Percentiles rank a stretch among this genome's conserved stretches.
Evolutionary conservation across 2,113 vertebrate genomes (phyloP).

Genomic region (Plestiodon gilberti): DNA sequence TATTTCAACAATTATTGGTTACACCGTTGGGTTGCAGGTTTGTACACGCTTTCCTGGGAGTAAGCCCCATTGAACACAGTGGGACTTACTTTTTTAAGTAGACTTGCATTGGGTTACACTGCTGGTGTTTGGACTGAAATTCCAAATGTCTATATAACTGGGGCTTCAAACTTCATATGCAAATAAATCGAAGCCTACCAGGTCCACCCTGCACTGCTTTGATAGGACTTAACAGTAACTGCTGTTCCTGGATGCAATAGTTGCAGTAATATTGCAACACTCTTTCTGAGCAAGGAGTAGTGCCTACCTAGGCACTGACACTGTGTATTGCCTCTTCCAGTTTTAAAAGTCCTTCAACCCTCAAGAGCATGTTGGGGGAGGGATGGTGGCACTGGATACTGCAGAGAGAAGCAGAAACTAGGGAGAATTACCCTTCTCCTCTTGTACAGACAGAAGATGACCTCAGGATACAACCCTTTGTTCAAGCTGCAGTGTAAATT

Average conservation of each 20-base stretch:
- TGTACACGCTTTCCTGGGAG: no score
- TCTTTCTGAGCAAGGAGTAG: not conserved
- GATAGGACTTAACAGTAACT: not conserved
- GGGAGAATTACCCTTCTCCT: not conserved
- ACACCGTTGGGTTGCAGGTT: not conserved
- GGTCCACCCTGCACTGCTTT: not conserved
- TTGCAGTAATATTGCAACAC: not conserved
- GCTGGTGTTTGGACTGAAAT: not conserved
- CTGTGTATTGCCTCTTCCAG: not conserved
- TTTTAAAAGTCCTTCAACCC: not conserved
- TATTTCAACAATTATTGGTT: not conserved
- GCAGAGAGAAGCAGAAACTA: no score
- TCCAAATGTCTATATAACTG: not conserved
- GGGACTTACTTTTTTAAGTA: no score
- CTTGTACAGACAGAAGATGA: not conserved
- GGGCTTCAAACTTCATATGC: not conserved
- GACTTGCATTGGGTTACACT: no score
- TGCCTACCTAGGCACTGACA: not conserved
- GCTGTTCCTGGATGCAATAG: not conserved
- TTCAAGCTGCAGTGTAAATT: not conserved
- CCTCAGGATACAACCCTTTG: not conserved
- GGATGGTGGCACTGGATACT: no score
- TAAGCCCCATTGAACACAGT: no score
- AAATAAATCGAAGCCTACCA: not conserved
- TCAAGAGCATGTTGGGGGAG: no score